These are phyloP conservation scores for Falco cherrug DNA, from an alignment of 2,797 vertebrate species.

Conservation along the genomic window DNA sequence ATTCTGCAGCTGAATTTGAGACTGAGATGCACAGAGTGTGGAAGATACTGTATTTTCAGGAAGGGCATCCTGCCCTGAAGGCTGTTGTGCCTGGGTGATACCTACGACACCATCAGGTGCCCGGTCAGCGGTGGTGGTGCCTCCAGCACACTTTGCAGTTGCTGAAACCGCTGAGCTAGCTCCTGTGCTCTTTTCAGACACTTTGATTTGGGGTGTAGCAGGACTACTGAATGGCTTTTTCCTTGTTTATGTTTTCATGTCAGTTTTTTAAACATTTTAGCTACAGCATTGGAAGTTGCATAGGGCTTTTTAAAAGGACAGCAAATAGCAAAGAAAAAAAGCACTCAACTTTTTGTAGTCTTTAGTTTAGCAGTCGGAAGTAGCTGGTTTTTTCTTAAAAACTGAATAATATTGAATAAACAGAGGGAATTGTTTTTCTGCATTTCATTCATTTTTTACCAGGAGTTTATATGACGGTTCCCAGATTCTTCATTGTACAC, in stretches of 20 bases:
- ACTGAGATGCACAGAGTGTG: not conserved
- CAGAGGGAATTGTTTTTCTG: not conserved
- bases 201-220: not conserved
- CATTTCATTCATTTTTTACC: not conserved
- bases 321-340: not conserved
- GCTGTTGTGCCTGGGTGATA: not conserved
- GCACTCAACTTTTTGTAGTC: not conserved
- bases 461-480: not conserved
- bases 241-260: not conserved
- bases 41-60: not conserved
- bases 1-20: not conserved
- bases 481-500: not conserved
- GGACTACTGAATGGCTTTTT: not conserved
- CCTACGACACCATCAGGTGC: fast-evolving
- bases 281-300: not conserved
- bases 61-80: not conserved
- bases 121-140: fast-evolving
- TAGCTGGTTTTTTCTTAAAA: not conserved
- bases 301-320: not conserved
- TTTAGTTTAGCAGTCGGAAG: not conserved
- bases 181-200: not conserved
- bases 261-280: not conserved
- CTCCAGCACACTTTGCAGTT: not conserved
- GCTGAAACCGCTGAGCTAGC: not conserved
- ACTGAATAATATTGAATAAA: not conserved